Evolutionary conservation across 2,888 invertebrate genomes (phyloP).

Genomic region (Caenorhabditis sp.): DNA sequence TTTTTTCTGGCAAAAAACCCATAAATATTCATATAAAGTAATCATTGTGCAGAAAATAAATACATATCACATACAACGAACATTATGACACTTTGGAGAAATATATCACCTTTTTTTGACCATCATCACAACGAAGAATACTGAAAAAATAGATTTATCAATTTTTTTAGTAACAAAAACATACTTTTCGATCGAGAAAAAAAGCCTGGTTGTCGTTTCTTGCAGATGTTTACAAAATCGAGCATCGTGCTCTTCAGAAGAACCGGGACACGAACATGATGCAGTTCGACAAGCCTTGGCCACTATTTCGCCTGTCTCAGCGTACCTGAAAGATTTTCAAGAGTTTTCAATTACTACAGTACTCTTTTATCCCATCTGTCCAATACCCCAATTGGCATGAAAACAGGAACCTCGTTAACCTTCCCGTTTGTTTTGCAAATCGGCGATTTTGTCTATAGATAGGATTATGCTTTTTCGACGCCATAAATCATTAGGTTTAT

Average conservation of each 20-base stretch:
- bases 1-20: too few species aligned
- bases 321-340: slow-evolving; percentile 42
- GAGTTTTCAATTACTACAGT: not conserved
- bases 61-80: not conserved
- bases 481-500: slow-evolving; percentile 20
- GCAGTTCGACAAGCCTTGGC: slow-evolving; percentile 61
- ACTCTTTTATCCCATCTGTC: not conserved
- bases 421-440: not conserved
- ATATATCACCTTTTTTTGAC: not conserved
- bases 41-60: not conserved
- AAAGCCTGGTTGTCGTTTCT: slow-evolving; percentile 22
- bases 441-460: slow-evolving; percentile 23
- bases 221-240: slow-evolving; percentile 43
- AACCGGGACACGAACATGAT: slow-evolving; percentile 63
- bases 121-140: not conserved
- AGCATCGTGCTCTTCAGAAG: slow-evolving; percentile 51
- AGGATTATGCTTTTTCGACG: not conserved
- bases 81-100: not conserved
- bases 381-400: not conserved
- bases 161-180: not conserved
- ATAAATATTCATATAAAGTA: not conserved
- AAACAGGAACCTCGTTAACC: slow-evolving; percentile 1
- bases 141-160: not conserved
- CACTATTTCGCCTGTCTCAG: slow-evolving; percentile 59
- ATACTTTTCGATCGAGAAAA: slow-evolving; percentile 55